Evolutionary conservation across 2,888 invertebrate species (phyloP), one percentile per base, ranked within the genome.

Genomic region (Harpagoxenus sublaevis): DNA sequence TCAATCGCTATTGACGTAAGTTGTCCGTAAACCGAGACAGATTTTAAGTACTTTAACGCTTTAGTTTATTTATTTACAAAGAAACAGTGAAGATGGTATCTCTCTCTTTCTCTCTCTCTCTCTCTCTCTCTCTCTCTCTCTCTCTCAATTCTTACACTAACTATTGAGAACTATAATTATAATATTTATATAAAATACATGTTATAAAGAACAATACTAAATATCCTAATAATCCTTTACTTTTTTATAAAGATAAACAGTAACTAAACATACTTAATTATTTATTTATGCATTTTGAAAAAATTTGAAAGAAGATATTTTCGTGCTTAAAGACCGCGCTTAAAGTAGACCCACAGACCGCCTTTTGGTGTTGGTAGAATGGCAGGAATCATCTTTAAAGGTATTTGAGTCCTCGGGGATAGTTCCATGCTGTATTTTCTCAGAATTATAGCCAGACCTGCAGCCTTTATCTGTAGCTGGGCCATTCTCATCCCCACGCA

Each of bases 401-500:
- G 93, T 23, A 82, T 2, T 62, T 87, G 68, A 0, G 91, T 92
- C 68, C 77, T 91, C 0, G 89, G 51, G 0, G 91, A 91, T 6
- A 87, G 12, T 71, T 89, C 89, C 8, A 93, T 10, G 0, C 70
- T 85, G 39, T 87, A 93, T 15, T 90, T 85, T 1, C 3, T 70
- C 1, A 93, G 9, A 0, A 92, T 18, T 0, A 87, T 73, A 0
- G 83, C 84, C 2, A 89, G 15, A 4, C 78, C 85, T 0, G 87
- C n/a, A n/a, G n/a, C 84, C 57, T 92, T 92, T 4, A 88, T 85
- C 35, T 89, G 83, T 57, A 92, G 65, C 60, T 87, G 48, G 1
- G 86, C 92, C 71, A 93, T 71, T 74, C 92, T 86, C 87, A 91
- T 91, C 0, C 93, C 93, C 15, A 88, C 84, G 77, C 93, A 93